phyloP scores from a whole-genome alignment of 2,797 vertebrate species.

The Propithecus perrieri region DNA sequence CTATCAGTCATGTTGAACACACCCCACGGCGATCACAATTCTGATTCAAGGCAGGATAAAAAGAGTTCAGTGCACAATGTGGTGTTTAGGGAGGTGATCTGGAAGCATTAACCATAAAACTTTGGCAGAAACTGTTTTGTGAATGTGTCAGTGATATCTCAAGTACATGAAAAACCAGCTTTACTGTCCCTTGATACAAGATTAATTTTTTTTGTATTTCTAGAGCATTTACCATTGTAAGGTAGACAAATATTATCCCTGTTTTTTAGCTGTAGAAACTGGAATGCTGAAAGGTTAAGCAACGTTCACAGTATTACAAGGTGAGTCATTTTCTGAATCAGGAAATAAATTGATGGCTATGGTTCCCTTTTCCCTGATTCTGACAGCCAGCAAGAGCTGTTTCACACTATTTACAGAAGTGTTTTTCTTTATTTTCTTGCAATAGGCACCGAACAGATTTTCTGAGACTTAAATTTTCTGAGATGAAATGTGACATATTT shows the following conservation, averaged over 20 bases:
- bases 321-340: constrained; percentile 78
- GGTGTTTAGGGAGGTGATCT: constrained; percentile 72
- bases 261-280: constrained; percentile 74
- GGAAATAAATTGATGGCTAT: constrained; percentile 61
- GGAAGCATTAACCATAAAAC: constrained; percentile 52
- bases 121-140: constrained; percentile 70
- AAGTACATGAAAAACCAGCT: constrained; percentile 77
- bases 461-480: constrained; percentile 41
- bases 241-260: constrained; percentile 63
- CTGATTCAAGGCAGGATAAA: constrained; percentile 73
- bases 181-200: constrained; percentile 62
- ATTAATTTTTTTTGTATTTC: constrained; percentile 64
- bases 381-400: neutral
- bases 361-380: constrained; percentile 64
- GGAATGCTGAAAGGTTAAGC: constrained; percentile 71
- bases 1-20: constrained; percentile 63
- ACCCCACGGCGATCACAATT: constrained; percentile 49
- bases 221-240: constrained; percentile 65
- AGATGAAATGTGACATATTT: neutral
- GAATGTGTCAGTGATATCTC: constrained; percentile 74
- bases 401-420: constrained; percentile 33
- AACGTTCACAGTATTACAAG: constrained; percentile 50
- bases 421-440: constrained; percentile 34
- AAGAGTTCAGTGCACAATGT: constrained; percentile 72
- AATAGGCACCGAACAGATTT: constrained; percentile 26